Evolutionary conservation across 2,888 invertebrate genomes (phyloP).

Genomic region (Chalcis sispes): DNA sequence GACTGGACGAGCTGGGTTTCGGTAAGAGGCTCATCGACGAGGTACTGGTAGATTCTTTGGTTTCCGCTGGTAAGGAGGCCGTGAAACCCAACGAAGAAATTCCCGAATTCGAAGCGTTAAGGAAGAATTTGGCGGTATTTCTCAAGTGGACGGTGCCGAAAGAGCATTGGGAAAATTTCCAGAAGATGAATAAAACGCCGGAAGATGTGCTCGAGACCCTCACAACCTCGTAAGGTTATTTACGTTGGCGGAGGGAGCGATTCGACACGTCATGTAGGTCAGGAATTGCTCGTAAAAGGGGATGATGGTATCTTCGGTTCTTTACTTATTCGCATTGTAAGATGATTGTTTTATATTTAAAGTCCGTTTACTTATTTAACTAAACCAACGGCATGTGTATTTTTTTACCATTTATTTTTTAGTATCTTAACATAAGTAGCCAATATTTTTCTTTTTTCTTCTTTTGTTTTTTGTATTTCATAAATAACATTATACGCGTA

Average conservation of each 20-base stretch:
- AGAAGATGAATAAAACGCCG: slow-evolving; percentile 84
- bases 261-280: background rate
- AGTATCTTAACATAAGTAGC: background rate
- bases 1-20: slow-evolving; percentile 86
- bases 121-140: slow-evolving; percentile 86
- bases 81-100: slow-evolving; percentile 79
- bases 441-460: background rate
- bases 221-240: slow-evolving; percentile 74
- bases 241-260: background rate
- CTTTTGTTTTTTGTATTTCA: too few species aligned
- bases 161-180: slow-evolving; percentile 86
- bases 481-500: too few species aligned
- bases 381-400: background rate
- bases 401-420: background rate
- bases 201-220: slow-evolving; percentile 88
- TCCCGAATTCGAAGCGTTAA: slow-evolving; percentile 81
- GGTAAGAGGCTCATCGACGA: slow-evolving; percentile 88
- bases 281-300: slow-evolving; percentile 7
- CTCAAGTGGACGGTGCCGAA: slow-evolving; percentile 89
- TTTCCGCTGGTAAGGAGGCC: slow-evolving; percentile 84
- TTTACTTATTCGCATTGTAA: too few species aligned
- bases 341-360: too few species aligned
- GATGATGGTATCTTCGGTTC: too few species aligned
- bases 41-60: slow-evolving; percentile 86
- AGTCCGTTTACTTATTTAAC: too few species aligned